Conservation (phyloP, 1,140 invertebrate genomes). For the Helicoverpa zea region DNA sequence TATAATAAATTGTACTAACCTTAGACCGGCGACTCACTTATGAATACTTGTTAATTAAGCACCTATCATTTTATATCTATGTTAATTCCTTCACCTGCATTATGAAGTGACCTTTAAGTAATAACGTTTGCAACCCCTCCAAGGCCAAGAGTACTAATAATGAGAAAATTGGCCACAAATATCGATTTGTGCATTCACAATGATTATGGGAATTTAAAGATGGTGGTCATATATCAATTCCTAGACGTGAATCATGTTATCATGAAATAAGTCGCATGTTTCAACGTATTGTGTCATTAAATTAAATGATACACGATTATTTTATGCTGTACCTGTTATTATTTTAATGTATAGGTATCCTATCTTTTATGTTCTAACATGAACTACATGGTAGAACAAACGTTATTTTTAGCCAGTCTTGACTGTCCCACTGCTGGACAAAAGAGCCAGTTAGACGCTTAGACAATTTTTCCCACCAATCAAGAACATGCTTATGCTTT, state of each 20-base stretch:
- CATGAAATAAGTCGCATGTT: neutral
- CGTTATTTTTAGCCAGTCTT: no score
- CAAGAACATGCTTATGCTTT: no score
- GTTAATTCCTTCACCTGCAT: neutral
- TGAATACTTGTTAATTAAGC: no score
- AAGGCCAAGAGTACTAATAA: slow-evolving; percentile 6
- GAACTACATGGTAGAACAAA: no score
- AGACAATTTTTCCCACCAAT: no score
- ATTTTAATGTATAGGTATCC: no score
- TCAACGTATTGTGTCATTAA: neutral
- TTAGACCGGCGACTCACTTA: no score
- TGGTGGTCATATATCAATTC: slow-evolving; percentile 9
- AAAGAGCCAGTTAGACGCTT: no score
- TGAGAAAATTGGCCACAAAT: neutral
- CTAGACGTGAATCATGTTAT: neutral
- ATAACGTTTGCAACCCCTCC: slow-evolving; percentile 11
- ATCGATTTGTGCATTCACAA: slow-evolving; percentile 30
- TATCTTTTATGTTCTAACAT: no score
- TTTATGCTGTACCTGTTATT: no score
- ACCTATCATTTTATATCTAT: neutral
- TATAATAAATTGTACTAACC: no score
- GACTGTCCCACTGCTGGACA: no score
- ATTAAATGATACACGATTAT: neutral
- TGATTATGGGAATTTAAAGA: slow-evolving; percentile 13
- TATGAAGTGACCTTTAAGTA: slow-evolving; percentile 20